Evolutionary conservation across 2,888 invertebrate genomes (phyloP), one percentile per base, ranked within the genome.

Genomic region (Lordiphosa andalusiaca): DNA sequence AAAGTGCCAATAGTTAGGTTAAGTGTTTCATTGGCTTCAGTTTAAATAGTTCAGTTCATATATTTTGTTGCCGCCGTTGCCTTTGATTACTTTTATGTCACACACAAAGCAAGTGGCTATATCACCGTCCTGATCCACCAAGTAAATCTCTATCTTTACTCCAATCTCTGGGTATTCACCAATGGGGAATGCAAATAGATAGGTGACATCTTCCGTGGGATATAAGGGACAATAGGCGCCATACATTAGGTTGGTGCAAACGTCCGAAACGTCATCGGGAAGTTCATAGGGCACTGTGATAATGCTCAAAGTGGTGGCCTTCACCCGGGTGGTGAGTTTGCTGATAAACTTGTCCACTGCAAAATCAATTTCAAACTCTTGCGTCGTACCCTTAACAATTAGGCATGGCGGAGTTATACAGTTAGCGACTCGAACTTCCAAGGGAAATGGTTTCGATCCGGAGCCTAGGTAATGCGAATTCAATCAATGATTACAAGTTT

Each of bases 141-240:
- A 12, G 44, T 77, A 76, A 3, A 88, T 78, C 61, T 89, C 87
- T 13, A 88, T 80, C 38, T 80, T 86, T 0, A 87, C 87, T 42
- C 83, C 73, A 16, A 89, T 84, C 59, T 88, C 88, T 0, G 89
- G 89, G 67, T 88, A 89, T 6, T 72, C 74, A 2, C 74, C 82
- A 50, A 90, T 78, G 16, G 88, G 88, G 42, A 90, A 86, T 0
- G 46, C 4, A 19, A 90, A 88, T 5, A 75, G 51, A 61, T 90
- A 90, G 3, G 86, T 85, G 0, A 83, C 87, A 71, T 87, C 86
- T 57, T 90, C 89, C 0, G 82, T 86, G 4, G 73, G 67, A 39
- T 88, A 87, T 0, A 90, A 67, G 0, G 90, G 90, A 56, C 90
- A 90, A 16, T 72, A 73, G 51, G 87, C 88, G 6, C 74, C 87